A percentile compares a stretch with the other conserved stretches of the same genome.
Evolutionary conservation across 2,888 invertebrate genomes (phyloP).

Genomic region (Deroplatys truncata): DNA sequence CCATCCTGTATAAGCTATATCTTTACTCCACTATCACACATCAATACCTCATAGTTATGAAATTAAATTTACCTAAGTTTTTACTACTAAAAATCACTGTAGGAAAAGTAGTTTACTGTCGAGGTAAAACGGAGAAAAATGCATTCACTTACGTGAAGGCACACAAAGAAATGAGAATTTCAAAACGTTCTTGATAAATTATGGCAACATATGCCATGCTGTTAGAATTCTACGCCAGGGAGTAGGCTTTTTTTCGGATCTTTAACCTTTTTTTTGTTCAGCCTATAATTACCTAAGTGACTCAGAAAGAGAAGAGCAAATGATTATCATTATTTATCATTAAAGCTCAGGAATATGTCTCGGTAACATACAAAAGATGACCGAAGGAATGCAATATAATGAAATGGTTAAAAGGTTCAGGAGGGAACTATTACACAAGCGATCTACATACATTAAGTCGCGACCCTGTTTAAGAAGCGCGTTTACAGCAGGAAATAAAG

Average conservation of each 20-base stretch:
- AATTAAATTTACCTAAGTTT: no score
- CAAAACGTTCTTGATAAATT: not conserved
- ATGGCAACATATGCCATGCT: not conserved
- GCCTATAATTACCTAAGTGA: not conserved
- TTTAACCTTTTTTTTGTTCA: not conserved
- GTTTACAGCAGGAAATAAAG: not conserved
- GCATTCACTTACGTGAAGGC: not conserved
- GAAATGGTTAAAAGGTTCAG: not conserved
- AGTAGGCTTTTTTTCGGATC: not conserved
- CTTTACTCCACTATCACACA: no score
- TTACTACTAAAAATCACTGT: no score
- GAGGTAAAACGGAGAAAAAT: no score
- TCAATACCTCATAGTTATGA: no score
- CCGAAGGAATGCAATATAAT: not conserved
- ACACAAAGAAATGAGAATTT: not conserved
- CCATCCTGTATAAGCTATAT: no score
- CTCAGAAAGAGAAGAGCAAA: not conserved
- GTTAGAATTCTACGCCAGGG: not conserved
- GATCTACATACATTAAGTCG: not conserved
- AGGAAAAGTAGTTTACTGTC: no score
- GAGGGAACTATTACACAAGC: not conserved
- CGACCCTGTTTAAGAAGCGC: not conserved
- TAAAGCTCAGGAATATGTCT: not conserved
- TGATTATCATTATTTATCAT: not conserved
- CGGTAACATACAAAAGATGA: not conserved